Evolutionary conservation across 2,113 vertebrate species (phyloP), one percentile per base, ranked within the genome.

Genomic region (Indicator indicator): DNA sequence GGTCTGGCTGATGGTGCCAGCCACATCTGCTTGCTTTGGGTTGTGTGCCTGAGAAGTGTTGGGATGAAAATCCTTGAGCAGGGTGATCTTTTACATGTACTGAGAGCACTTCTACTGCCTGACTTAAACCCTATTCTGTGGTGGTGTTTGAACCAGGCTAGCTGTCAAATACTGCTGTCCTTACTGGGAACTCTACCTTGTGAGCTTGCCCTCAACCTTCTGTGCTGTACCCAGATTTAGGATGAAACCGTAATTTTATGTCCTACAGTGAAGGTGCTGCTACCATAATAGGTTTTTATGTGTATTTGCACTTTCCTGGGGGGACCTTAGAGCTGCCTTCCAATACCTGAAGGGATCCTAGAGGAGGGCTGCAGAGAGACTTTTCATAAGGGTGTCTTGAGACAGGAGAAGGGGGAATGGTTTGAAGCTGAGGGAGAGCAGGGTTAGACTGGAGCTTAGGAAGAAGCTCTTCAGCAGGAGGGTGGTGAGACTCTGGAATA

Each of bases 41-140:
- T 1, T 44, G 10, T 0, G 0, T 0, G 0, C 0, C 0, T 26
- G n/a, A 3, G 4, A 92, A 73, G 30, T 58, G n/a, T 83, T 0
- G 0, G 84, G n/a, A 23, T 67, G 83, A 78, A 74, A 90, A 89
- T 72, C 42, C 50, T 85, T 26, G 5, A 48, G 33, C 65, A 50
- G 40, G 2, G 3, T 56, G 54, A 75, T 85, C 42, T 40, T 44
- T 33, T 36, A 26, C 11, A 0, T 16, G 6, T 9, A 1, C 33
- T 74, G 68, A 80, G 68, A 63, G 30, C 12, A 1, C 24, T 88
- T 48, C 84, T 84, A 62, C 63, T 88, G 81, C 79, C 46, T 73
- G 75, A 58, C 63, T 75, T 78, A 73, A 87, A 62, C n/a, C 79
- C 36, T 9, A 44, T 73, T 63, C 72, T 92, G 0, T 9, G 7